phyloP scores from a whole-genome alignment of 2,888 invertebrate genomes.

The Protophormia terraenovae region DNA sequence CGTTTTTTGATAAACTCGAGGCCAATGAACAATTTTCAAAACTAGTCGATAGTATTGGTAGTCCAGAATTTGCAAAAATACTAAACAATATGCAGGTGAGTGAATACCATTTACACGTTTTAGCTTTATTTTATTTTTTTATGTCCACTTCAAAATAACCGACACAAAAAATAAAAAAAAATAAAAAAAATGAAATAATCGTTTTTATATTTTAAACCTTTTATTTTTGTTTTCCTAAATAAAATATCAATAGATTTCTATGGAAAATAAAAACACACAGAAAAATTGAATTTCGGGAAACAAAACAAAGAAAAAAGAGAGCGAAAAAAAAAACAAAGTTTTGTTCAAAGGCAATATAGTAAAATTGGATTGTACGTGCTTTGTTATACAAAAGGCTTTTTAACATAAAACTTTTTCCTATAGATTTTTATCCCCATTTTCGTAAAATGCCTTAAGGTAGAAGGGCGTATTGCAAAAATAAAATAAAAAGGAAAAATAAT shows the following conservation, averaged over 20 bases:
- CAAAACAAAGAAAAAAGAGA: not conserved
- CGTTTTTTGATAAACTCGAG: constrained; percentile 80
- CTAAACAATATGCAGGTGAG: constrained; percentile 78
- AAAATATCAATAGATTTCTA: constrained; percentile 42
- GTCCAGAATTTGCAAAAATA: constrained; percentile 76
- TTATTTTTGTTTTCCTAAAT: constrained; percentile 21
- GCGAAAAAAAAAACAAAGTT: constrained; percentile 21
- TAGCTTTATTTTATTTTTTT: constrained; percentile 26
- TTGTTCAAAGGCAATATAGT: constrained; percentile 54
- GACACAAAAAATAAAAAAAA: not conserved
- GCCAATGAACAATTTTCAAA: constrained; percentile 78
- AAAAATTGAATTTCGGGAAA: constrained; percentile 30
- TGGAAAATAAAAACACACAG: not conserved
- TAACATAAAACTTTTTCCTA: constrained; percentile 38
- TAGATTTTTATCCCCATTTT: constrained; percentile 8
- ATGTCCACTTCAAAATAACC: not conserved
- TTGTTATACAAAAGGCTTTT: constrained; percentile 43
- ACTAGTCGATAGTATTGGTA: constrained; percentile 78
- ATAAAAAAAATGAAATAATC: constrained; percentile 27
- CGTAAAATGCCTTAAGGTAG: not conserved
- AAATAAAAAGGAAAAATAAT: not conserved
- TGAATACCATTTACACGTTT: constrained; percentile 39
- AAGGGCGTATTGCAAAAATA: not conserved
- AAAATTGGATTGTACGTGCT: constrained; percentile 58
- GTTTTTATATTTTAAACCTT: constrained; percentile 48